A percentile compares a stretch with the other conserved stretches of the same genome.
phyloP scores from a whole-genome alignment of 2,888 invertebrate species.

The Brachypalpus laphriformis region DNA sequence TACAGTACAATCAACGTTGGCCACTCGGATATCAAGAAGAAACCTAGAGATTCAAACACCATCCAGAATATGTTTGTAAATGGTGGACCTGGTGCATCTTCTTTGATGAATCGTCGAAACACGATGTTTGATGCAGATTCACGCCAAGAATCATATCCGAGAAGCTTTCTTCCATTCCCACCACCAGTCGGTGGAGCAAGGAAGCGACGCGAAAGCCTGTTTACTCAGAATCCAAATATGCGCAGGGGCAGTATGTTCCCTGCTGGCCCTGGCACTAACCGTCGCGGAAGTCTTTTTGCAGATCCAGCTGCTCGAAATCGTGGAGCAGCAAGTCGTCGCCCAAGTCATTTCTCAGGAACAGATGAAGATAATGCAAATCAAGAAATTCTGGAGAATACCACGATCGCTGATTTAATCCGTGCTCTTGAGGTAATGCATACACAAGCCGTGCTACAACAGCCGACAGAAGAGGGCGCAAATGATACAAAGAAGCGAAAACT shows the following conservation, averaged over 20 bases:
- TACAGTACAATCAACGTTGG: conserved; percentile 79
- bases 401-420: conserved; percentile 91
- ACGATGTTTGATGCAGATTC: conserved; percentile 30
- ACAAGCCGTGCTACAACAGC: conserved; percentile 80
- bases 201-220: conserved; percentile 80
- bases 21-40: conserved; percentile 22
- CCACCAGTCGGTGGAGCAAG: conserved; percentile 63
- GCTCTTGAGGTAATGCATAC: conserved; percentile 89
- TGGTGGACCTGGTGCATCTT: conserved; percentile 21
- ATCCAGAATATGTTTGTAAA: conserved; percentile 31
- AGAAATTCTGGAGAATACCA: conserved; percentile 90
- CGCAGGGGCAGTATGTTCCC: conserved; percentile 80
- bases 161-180: conserved; percentile 57
- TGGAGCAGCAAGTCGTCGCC: conserved; percentile 76
- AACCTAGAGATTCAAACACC: background rate
- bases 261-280: conserved; percentile 76
- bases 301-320: conserved; percentile 76
- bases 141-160: conserved; percentile 77
- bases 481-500: conserved; percentile 81
- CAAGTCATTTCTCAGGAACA: conserved; percentile 80
- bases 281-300: conserved; percentile 79
- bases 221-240: conserved; percentile 79
- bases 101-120: conserved; percentile 25
- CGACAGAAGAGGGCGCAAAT: conserved; percentile 9
- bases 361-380: conserved; percentile 79